Conservation (phyloP, 2,797 vertebrate genomes). For the Peromyscus attwateri region DNA sequence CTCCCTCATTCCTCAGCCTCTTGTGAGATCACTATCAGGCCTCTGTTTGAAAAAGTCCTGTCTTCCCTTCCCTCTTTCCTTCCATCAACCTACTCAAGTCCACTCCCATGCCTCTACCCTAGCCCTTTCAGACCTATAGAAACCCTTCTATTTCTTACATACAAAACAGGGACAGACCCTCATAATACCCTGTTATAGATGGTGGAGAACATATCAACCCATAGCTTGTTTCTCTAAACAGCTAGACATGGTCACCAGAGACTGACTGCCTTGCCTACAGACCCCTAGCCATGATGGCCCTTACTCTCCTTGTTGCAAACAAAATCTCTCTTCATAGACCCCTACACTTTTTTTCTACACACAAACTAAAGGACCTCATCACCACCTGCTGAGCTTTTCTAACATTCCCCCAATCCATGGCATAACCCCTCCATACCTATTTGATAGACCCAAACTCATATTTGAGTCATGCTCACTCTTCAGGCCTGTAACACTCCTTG, state of each 20-base stretch:
- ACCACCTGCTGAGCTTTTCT: background rate
- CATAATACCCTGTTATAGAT: background rate
- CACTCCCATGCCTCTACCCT: background rate
- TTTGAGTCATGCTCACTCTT: too few species aligned
- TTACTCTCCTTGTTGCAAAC: background rate
- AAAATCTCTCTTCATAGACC: background rate
- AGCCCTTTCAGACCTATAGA: background rate
- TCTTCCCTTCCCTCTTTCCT: background rate
- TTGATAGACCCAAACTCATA: background rate
- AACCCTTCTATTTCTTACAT: background rate
- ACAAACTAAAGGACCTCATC: background rate
- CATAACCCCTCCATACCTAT: background rate
- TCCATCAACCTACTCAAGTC: background rate
- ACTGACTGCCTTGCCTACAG: background rate
- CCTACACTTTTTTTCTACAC: background rate
- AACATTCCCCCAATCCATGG: background rate
- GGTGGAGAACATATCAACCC: background rate
- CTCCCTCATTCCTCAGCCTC: background rate
- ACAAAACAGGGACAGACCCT: background rate
- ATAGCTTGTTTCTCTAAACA: background rate
- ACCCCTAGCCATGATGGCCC: background rate
- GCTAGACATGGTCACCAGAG: background rate
- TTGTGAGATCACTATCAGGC: background rate
- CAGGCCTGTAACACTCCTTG: background rate
- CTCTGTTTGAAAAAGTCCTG: too few species aligned